phyloP scores from a whole-genome alignment of 2,797 vertebrate species.

The Rhadinocentrus ornatus region DNA sequence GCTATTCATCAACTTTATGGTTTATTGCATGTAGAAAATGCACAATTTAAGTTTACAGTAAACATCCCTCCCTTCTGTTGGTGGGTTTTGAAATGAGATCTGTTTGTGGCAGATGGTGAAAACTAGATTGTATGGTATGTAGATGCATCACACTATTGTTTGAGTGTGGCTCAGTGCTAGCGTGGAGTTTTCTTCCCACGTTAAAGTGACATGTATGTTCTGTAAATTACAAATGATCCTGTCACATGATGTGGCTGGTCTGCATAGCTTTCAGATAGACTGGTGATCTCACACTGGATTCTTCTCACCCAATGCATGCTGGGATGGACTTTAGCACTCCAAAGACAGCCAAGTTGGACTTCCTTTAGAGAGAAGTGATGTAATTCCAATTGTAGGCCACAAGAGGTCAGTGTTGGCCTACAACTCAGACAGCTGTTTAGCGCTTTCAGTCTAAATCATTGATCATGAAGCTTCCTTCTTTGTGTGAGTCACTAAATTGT shows the following conservation, averaged over 20 bases:
- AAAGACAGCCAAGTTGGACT: not conserved
- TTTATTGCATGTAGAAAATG: constrained; percentile 50
- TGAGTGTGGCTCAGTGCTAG: constrained; percentile 1
- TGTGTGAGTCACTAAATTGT: not conserved
- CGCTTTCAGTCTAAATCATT: not conserved
- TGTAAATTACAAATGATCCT: not conserved
- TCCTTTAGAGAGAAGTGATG: not conserved
- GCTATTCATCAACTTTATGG: constrained; percentile 55
- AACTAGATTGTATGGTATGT: constrained; percentile 27
- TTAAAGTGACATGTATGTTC: not conserved
- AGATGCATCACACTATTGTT: constrained; percentile 22
- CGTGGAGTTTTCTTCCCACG: constrained; percentile 7
- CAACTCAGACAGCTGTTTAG: not conserved
- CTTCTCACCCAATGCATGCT: not conserved
- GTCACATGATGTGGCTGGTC: not conserved
- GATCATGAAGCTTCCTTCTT: not conserved
- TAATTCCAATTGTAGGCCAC: constrained; percentile 23
- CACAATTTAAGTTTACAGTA: constrained; percentile 62
- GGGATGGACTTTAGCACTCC: not conserved
- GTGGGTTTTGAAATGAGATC: constrained; percentile 44
- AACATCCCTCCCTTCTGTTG: constrained; percentile 49
- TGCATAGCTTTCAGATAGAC: not conserved
- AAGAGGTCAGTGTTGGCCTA: constrained; percentile 41
- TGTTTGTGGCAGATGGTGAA: constrained; percentile 39
- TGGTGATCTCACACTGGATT: not conserved